Base-by-base conservation (phyloP, 2,888 invertebrate genomes). In the Callimorpha dominula region DNA sequence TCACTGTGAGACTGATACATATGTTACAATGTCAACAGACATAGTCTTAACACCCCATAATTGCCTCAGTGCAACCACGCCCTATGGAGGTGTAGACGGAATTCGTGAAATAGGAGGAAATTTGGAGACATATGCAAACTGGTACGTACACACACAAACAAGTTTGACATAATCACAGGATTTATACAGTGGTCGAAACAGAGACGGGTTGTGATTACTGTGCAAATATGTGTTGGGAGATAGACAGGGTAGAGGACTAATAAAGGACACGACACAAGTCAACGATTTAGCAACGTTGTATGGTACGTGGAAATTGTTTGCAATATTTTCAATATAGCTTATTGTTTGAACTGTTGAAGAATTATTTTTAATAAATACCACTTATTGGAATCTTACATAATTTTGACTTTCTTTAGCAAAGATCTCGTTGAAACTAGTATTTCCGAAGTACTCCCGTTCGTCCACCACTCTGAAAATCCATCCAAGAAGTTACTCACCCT, bases 51-150 rank as follows among this genome's bases (percentile, higher is more conserved):
- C 20, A 20, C 15, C 12, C 7, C 8, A 65, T 14, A 15, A 65
- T 65, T 31, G 2, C 31, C 50, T 31, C 42, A 15, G 11, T 54
- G 12, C 8, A 57, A 43, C 42, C 43, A 12, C 43, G 49, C 60
- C 49, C 8, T 62, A 62, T 46, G 11, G 8, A 62, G 9, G 8
- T 68, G n/a, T 15, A 60, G 1, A 17, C 46, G 9, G 12, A 63
- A 69, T 69, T 69, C n/a, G n/a, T 49, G 11, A 69, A 69, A 63
- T 62, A 69, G 57, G 69, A 71, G 72, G 71, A 75, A 68, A 78
- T 80, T 75, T 62, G 65, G 73, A 78, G 82, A 78, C 72, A 71
- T 79, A 77, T 78, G 75, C 72, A 75, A 72, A 80, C 69, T 75
- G 67, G 67, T 57, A 65, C 20, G 57, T 20, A 57, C 20, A 57